Evolutionary conservation across 2,797 vertebrate species (phyloP).

Genomic region (Cirrhinus molitorella): DNA sequence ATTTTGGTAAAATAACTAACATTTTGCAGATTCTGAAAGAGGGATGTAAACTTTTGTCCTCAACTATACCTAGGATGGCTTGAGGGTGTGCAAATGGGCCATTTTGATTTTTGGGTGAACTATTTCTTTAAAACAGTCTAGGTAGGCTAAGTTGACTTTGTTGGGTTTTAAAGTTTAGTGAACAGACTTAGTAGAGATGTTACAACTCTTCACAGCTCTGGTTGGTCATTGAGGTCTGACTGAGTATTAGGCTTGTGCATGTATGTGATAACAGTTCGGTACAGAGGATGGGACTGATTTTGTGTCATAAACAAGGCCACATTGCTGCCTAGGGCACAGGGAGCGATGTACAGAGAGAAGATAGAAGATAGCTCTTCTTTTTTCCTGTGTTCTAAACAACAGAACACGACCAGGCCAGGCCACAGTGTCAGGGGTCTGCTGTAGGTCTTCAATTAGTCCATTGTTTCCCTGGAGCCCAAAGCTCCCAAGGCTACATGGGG

Average conservation of each 20-base stretch:
- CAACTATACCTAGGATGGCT: too few species aligned
- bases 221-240: neutral
- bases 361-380: slow-evolving; percentile 40
- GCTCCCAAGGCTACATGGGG: slow-evolving; percentile 71
- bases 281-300: slow-evolving; percentile 56
- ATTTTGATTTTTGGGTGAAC: too few species aligned
- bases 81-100: too few species aligned
- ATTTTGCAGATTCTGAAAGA: too few species aligned
- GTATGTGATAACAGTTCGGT: slow-evolving; percentile 46
- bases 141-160: too few species aligned
- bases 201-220: neutral
- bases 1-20: too few species aligned
- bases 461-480: slow-evolving; percentile 74
- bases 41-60: too few species aligned
- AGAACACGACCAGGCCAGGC: slow-evolving; percentile 59
- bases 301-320: slow-evolving; percentile 76
- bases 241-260: slow-evolving; percentile 43
- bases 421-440: slow-evolving; percentile 51
- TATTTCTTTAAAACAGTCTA: too few species aligned
- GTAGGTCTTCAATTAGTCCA: slow-evolving; percentile 76
- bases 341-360: slow-evolving; percentile 32
- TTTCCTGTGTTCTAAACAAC: slow-evolving; percentile 70
- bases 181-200: neutral
- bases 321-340: slow-evolving; percentile 69
- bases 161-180: neutral